These are phyloP conservation scores for Recurvirostra avosetta DNA, from an alignment of 2,113 vertebrate genomes.

Conservation along the genomic window DNA sequence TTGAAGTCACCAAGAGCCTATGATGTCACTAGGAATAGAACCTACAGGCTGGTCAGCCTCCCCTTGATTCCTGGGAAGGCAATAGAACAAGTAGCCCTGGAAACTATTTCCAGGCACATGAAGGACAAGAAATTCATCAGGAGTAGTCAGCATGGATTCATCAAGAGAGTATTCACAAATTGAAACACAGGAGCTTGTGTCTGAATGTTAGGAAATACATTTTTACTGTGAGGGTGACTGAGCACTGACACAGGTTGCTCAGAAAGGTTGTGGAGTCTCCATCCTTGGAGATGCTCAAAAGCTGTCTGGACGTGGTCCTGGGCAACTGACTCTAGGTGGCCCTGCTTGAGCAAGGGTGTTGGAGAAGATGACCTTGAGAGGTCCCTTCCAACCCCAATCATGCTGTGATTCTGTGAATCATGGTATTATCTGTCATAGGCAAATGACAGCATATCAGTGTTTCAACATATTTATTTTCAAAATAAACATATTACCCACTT, in stretches of 20 bases:
- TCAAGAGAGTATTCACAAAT: neutral
- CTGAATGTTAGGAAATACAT: neutral
- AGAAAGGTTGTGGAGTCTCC: neutral
- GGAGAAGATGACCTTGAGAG: neutral
- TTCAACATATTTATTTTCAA: neutral
- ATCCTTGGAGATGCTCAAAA: neutral
- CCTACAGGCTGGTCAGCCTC: neutral
- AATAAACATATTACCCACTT: neutral
- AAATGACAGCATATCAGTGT: neutral
- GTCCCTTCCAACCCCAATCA: neutral
- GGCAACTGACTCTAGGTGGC: neutral
- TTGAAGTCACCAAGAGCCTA: neutral
- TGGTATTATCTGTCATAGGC: neutral
- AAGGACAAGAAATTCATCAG: neutral
- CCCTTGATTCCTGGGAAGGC: neutral
- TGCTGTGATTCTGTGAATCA: neutral
- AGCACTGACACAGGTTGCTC: neutral
- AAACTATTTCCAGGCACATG: neutral
- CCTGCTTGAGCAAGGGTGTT: neutral
- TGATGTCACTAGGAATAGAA: neutral
- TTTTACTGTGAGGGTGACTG: neutral
- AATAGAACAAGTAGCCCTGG: neutral
- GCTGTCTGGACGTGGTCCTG: neutral
- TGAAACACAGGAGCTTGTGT: neutral
- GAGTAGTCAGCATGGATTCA: neutral